These are phyloP conservation scores for Venustoraphidia nigricollis DNA, from an alignment of 2,888 invertebrate genomes.

Conservation along the genomic window DNA sequence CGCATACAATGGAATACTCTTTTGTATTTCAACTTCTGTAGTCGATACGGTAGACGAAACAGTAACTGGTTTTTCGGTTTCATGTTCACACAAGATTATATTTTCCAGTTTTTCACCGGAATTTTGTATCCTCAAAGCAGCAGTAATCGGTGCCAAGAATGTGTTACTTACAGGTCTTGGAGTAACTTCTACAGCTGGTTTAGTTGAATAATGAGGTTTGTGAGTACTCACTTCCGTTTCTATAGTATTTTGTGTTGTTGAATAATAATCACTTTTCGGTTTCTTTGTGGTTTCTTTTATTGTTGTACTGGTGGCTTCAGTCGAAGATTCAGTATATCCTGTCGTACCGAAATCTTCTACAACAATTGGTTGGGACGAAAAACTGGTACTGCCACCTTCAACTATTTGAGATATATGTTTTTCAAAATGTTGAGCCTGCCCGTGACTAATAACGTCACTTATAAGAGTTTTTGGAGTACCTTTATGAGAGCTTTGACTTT, in stretches of 20 bases:
- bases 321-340: not conserved
- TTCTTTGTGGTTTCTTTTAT: not conserved
- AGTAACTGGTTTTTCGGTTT: conserved; percentile 21
- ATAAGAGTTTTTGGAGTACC: too few species aligned
- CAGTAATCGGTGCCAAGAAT: conserved; percentile 43
- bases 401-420: not conserved
- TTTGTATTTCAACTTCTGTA: conserved; percentile 46
- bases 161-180: conserved; percentile 37
- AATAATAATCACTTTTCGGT: conserved; percentile 8
- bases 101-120: conserved; percentile 22
- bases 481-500: conserved; percentile 6
- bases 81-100: conserved; percentile 18
- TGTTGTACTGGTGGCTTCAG: not conserved
- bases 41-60: conserved; percentile 18
- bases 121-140: conserved; percentile 37
- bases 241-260: conserved; percentile 17
- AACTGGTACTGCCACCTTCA: conserved; percentile 11
- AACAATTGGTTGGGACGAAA: conserved; percentile 23
- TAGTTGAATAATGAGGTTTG: conserved; percentile 5
- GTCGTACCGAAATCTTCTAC: conserved; percentile 21
- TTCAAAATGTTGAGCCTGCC: conserved; percentile 2
- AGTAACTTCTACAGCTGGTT: conserved; percentile 30
- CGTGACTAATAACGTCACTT: too few species aligned
- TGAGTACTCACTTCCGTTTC: conserved; percentile 15
- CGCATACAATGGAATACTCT: conserved; percentile 40